Evolutionary conservation across 2,888 invertebrate species (phyloP).

Genomic region (Drosophila dives): DNA sequence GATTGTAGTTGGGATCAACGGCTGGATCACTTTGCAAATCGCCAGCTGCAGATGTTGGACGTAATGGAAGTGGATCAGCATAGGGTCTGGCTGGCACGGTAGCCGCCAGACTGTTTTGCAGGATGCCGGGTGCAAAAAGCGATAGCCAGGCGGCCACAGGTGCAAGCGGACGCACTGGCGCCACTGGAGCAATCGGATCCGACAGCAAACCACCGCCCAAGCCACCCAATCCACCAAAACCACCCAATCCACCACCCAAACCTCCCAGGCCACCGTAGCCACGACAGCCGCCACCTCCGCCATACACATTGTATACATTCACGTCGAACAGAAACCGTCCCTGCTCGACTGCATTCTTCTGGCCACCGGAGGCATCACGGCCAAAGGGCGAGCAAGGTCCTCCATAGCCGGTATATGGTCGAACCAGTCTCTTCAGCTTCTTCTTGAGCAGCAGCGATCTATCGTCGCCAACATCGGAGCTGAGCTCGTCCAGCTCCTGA

Average conservation of each 20-base stretch:
- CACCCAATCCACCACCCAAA: slow-evolving; percentile 10
- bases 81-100: slow-evolving; percentile 56
- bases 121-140: slow-evolving; percentile 81
- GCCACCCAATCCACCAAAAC: slow-evolving; percentile 40
- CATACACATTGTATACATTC: slow-evolving; percentile 82
- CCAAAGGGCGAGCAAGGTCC: slow-evolving; percentile 72
- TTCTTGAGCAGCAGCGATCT: slow-evolving; percentile 66
- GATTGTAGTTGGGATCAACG: slow-evolving; percentile 78
- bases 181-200: slow-evolving; percentile 59
- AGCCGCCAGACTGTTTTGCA: slow-evolving; percentile 71
- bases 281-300: slow-evolving; percentile 55
- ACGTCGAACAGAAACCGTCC: slow-evolving; percentile 83
- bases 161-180: slow-evolving; percentile 69
- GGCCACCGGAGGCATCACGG: slow-evolving; percentile 60
- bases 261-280: slow-evolving; percentile 45
- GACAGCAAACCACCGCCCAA: slow-evolving; percentile 69
- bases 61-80: slow-evolving; percentile 37
- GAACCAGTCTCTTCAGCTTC: slow-evolving; percentile 50
- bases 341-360: slow-evolving; percentile 70
- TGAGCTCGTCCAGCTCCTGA: slow-evolving; percentile 74
- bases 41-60: slow-evolving; percentile 38
- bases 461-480: slow-evolving; percentile 50
- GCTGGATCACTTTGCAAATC: slow-evolving; percentile 76
- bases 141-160: slow-evolving; percentile 78
- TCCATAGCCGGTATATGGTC: slow-evolving; percentile 62